Conservation (phyloP, 2,797 vertebrate species). For the Pseudochirops cupreus region DNA sequence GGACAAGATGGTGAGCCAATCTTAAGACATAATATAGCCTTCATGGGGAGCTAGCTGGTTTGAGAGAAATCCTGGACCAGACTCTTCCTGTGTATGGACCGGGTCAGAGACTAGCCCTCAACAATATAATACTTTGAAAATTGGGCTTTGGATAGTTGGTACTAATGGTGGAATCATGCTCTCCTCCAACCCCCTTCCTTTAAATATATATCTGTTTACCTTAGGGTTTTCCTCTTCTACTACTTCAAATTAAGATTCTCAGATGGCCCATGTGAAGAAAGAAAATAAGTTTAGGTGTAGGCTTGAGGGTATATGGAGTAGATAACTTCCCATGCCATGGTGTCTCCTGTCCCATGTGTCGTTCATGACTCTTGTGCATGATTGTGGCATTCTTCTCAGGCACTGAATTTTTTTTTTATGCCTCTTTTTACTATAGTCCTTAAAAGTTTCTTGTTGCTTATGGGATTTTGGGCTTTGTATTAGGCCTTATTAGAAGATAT, state of each 20-base stretch:
- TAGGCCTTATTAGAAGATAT: neutral
- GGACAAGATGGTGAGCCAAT: too few species aligned
- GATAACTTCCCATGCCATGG: neutral
- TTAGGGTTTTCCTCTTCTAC: neutral
- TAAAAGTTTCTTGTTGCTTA: neutral
- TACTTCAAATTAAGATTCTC: neutral
- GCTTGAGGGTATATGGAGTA: neutral
- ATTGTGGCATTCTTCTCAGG: neutral
- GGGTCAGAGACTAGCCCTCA: too few species aligned
- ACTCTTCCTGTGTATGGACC: too few species aligned
- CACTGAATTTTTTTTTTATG: neutral
- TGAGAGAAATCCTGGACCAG: too few species aligned
- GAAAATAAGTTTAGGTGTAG: neutral
- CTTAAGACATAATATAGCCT: too few species aligned
- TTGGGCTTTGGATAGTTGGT: neutral
- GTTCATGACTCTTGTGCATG: neutral
- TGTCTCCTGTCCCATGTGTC: neutral
- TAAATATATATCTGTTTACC: too few species aligned
- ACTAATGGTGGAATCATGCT: neutral
- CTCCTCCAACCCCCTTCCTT: neutral
- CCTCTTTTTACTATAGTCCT: neutral
- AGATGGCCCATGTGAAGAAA: neutral
- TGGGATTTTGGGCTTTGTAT: neutral
- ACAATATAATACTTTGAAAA: neutral
- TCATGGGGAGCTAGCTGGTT: too few species aligned